phyloP scores from a whole-genome alignment of 2,888 invertebrate species.

The Cephus sareptanus region DNA sequence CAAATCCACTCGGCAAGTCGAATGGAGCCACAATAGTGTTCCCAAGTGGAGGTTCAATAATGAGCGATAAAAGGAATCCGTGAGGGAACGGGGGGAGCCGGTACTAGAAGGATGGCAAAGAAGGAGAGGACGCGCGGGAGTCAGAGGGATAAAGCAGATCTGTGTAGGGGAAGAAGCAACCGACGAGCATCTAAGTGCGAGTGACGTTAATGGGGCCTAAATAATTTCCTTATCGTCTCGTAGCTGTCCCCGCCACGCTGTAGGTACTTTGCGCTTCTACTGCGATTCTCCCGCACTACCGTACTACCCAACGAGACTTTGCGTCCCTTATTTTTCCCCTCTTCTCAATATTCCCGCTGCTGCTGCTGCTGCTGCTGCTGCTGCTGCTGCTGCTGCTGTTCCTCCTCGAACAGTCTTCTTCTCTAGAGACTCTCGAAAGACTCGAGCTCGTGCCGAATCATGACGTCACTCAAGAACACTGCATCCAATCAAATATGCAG shows the following conservation, averaged over 20 bases:
- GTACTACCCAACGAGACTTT: neutral
- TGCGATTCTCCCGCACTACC: neutral
- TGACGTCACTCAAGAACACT: no score
- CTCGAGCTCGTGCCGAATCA: no score
- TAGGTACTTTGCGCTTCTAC: neutral
- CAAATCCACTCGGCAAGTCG: conserved; percentile 35
- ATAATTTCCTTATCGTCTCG: conserved; percentile 55
- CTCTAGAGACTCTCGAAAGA: no score
- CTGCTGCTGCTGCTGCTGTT: neutral
- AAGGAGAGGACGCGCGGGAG: neutral
- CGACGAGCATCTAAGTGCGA: conserved; percentile 46
- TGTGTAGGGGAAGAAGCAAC: conserved; percentile 28
- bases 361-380: no score
- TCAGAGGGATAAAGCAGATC: conserved; percentile 17
- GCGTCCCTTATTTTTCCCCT: conserved; percentile 2
- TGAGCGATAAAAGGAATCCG: conserved; percentile 39
- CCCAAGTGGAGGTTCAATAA: conserved; percentile 44
- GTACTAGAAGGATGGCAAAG: neutral
- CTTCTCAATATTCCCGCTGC: neutral
- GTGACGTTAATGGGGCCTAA: conserved; percentile 61
- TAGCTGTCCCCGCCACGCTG: conserved; percentile 26
- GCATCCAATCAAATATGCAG: no score
- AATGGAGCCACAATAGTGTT: conserved; percentile 10
- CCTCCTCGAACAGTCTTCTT: neutral
- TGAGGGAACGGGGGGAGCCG: conserved; percentile 9